Evolutionary conservation across 2,888 invertebrate species (phyloP).

Genomic region (Tinea semifulvella): DNA sequence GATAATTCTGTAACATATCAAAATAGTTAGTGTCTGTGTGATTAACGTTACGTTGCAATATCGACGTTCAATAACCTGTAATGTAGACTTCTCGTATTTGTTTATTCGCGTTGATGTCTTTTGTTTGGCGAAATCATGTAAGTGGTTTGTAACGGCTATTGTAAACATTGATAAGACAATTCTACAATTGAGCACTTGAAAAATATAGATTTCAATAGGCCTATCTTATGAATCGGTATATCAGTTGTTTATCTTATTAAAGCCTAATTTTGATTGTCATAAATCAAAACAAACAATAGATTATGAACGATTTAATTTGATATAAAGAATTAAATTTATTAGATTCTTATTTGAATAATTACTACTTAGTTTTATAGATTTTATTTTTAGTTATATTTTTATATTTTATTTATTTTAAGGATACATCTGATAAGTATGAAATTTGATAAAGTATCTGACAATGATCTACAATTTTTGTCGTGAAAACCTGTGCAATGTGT

Average conservation of each 20-base stretch:
- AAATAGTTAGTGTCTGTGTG: too few species aligned
- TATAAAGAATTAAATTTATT: too few species aligned
- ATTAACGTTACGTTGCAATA: neutral
- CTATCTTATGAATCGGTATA: neutral
- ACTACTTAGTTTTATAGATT: too few species aligned
- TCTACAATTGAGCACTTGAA: neutral
- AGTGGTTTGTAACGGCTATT: neutral
- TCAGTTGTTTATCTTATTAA: slow-evolving; percentile 1
- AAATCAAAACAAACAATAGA: neutral
- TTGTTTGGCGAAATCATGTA: slow-evolving; percentile 26
- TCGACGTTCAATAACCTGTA: slow-evolving; percentile 1
- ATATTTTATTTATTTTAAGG: neutral
- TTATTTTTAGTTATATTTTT: neutral
- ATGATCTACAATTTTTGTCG: slow-evolving; percentile 29
- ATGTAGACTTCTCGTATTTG: neutral
- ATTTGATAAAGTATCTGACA: neutral
- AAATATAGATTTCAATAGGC: neutral
- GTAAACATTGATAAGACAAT: slow-evolving; percentile 4
- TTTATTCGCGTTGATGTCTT: slow-evolving; percentile 52
- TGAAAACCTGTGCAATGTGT: slow-evolving; percentile 51
- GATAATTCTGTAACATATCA: slow-evolving; percentile 5
- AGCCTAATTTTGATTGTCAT: neutral
- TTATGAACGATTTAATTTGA: too few species aligned
- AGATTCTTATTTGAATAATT: too few species aligned
- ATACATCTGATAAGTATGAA: neutral